Base-by-base conservation (phyloP, 92 coral and sea anemone species). In the Epizoanthus stellaris region DNA sequence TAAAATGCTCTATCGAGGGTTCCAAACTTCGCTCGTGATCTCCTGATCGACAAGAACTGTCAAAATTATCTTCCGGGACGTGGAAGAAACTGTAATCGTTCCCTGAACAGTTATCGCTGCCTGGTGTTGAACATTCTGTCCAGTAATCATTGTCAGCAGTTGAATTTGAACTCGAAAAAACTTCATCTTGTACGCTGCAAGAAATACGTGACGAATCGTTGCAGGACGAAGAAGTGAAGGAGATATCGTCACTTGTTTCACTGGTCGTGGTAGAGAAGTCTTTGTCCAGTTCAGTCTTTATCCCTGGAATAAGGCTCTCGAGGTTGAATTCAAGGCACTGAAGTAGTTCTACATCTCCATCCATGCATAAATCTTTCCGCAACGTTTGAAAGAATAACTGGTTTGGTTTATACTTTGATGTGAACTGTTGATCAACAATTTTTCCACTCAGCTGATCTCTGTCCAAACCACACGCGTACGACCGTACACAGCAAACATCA, bases 361-460 rank as follows among this genome's bases (percentile, higher is more conserved):
- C 83, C 83, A 79, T 79, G 83, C 83, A 79, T 70, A 79, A 79
- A 79, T 63, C 71, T 79, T 79, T 79, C 83, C 60, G 72, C 57
- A 79, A 62, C 61, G 42, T 61, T 43, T 79, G 61, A 73, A 73
- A 15, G 42, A 68, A 68, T 68, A 68, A 15, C 39, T 14, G 38
- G 70, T 66, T 65, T 30, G 6, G 34, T 9, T 13, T 30, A 23
- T 66, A 40, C 34, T 43, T 53, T 19, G 21, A 43, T 9, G 8
- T 13, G 72, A 3, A 14, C n/a, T 10, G 1, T 30, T 30, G 36
- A 30, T 30, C 36, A 30, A 30, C 36, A 76, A 13, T 6, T 13
- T 14, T 68, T 34, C 16, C 21, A 64, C 83, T 79, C 83, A 79
- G 83, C 71, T 79, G 83, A 79, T 77, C 10, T 59, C 54, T 63